Base-by-base conservation (phyloP, 2,113 vertebrate genomes). In the Acrocephalus arundinaceus region DNA sequence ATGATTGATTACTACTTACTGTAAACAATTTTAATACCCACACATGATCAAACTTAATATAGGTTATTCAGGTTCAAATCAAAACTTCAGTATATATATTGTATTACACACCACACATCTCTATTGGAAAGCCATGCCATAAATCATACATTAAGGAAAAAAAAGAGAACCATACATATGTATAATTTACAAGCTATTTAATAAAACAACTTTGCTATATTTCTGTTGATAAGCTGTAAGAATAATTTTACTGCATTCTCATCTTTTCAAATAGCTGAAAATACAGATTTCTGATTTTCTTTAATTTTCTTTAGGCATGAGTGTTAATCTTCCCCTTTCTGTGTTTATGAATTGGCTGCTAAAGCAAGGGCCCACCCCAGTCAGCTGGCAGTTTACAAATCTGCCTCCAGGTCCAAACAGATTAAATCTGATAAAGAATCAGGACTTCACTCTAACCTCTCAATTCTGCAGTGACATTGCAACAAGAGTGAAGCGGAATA, bases 11-110 rank as follows among this genome's bases (percentile, higher is more conserved):
- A 85, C 78, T 48, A 65, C 43, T 82, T 83, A 81, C 23, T 85
- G 30, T 48, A 97, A 97, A 71, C 45, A 27, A 81, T 78, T 66
- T 85, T 61, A 86, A 89, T 71, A 94, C 5, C 7, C 70, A 91
- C 71, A 94, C 15, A 89, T 28, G 85, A 95, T 73, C 73, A 94
- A 87, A 72, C 37, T 55, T 63, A 66, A 89, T 52, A 72, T 3
- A 79, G 45, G 66, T 76, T 81, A 79, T 68, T 90, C 80, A 76
- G 37, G 84, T 91, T 85, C 55, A 91, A 83, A 73, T 73, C 35
- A 91, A 82, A 96, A 58, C 31, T 73, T 89, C 43, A 80, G 24
- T 23, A 71, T 23, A 75, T 65, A 80, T 35, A 63, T 13, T 45
- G 5, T 33, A 57, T 76, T 79, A 91, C 37, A 62, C 3, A 74